A percentile compares a stretch with the other conserved stretches of the same genome.
phyloP scores from a whole-genome alignment of 2,113 vertebrate species.

The Gadus chalcogrammus region DNA sequence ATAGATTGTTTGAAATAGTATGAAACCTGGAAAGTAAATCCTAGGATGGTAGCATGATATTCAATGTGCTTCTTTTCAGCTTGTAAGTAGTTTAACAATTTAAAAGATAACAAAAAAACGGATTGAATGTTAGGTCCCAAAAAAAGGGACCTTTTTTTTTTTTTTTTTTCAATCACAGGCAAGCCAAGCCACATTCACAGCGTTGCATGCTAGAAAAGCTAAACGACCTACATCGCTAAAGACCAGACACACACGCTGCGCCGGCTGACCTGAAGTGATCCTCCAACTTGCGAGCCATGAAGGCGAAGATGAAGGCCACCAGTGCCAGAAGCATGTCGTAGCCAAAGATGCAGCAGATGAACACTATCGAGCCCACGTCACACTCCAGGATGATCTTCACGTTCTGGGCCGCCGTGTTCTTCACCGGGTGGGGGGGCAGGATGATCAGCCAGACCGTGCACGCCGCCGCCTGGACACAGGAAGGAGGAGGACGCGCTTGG shows the following conservation, averaged over 20 bases:
- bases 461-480: conserved; percentile 54
- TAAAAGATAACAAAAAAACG: too few species aligned
- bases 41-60: too few species aligned
- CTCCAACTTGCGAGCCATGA: conserved; percentile 75
- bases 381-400: conserved; percentile 84
- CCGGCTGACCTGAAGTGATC: conserved; percentile 73
- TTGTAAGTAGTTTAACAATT: too few species aligned
- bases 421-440: conserved; percentile 69
- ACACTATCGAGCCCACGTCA: conserved; percentile 75
- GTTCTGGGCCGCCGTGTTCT: conserved; percentile 81
- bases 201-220: neutral
- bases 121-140: too few species aligned
- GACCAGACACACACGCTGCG: neutral
- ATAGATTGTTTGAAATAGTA: too few species aligned
- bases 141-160: too few species aligned
- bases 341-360: conserved; percentile 79
- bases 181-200: too few species aligned
- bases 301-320: conserved; percentile 77
- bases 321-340: conserved; percentile 79
- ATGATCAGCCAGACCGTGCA: conserved; percentile 76
- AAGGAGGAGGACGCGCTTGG: too few species aligned
- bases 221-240: neutral
- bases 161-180: too few species aligned
- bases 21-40: too few species aligned
- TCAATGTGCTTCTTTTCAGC: too few species aligned